phyloP scores from a whole-genome alignment of 2,113 vertebrate genomes.

The Labeo catla region DNA sequence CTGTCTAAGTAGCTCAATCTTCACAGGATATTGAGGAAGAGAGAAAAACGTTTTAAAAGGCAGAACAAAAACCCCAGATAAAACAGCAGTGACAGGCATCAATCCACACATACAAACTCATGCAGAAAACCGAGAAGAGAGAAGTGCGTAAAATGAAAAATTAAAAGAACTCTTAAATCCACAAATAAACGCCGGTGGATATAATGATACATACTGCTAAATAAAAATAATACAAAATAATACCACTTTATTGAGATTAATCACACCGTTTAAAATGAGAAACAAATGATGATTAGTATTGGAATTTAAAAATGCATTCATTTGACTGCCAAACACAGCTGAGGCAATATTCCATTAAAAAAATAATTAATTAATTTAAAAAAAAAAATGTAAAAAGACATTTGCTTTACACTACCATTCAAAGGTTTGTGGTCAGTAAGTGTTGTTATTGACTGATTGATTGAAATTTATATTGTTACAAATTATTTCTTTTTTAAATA shows the following conservation, averaged over 20 bases:
- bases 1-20: conserved; percentile 5
- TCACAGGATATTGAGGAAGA: background rate
- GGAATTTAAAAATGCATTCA: background rate
- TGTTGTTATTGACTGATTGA: too few relatives aligned
- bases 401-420: too few relatives aligned
- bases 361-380: too few relatives aligned
- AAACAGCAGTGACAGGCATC: background rate
- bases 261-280: background rate
- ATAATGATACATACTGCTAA: background rate
- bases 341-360: too few relatives aligned
- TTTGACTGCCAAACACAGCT: too few relatives aligned
- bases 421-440: too few relatives aligned
- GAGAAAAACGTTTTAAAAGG: background rate
- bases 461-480: too few relatives aligned
- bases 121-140: background rate
- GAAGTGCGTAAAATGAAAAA: background rate
- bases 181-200: background rate
- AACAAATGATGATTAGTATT: too few relatives aligned
- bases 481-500: too few relatives aligned
- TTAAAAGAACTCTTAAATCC: too few relatives aligned
- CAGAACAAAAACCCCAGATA: background rate
- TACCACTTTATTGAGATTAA: background rate
- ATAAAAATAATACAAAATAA: background rate
- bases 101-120: background rate
- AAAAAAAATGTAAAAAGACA: too few relatives aligned